Evolutionary conservation across 2,888 invertebrate species (phyloP).

Genomic region (Chloroclysta siterata): DNA sequence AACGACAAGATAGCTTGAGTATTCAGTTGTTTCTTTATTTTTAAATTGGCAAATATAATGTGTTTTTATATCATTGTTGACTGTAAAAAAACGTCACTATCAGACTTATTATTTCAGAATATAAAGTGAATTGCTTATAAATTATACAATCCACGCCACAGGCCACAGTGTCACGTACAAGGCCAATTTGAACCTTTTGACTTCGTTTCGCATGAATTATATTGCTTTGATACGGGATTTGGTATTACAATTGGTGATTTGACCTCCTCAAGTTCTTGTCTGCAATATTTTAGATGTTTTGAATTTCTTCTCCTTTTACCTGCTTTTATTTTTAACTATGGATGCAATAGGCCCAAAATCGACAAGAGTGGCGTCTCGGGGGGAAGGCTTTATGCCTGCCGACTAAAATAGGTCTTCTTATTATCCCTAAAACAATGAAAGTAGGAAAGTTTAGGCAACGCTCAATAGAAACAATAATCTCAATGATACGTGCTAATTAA

Average conservation of each 20-base stretch:
- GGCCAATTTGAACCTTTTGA: constrained; percentile 41
- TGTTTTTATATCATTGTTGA: background rate
- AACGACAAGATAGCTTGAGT: background rate
- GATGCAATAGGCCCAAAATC: no score
- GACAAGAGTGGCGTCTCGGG: no score
- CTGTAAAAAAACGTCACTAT: constrained; percentile 7
- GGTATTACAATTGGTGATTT: constrained; percentile 35
- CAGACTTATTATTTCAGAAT: constrained; percentile 19
- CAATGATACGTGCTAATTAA: constrained; percentile 28
- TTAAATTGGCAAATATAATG: background rate
- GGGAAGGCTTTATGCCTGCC: no score
- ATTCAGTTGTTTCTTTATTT: background rate
- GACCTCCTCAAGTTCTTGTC: constrained; percentile 18
- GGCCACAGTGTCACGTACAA: constrained; percentile 35
- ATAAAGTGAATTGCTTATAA: constrained; percentile 24
- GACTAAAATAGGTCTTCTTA: no score
- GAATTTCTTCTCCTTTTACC: constrained; percentile 7
- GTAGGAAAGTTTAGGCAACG: background rate
- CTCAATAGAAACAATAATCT: constrained; percentile 3
- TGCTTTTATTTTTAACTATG: background rate
- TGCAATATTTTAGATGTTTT: constrained; percentile 13
- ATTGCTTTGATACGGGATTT: constrained; percentile 23
- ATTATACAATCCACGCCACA: constrained; percentile 33
- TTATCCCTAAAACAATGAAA: no score
- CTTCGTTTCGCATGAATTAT: constrained; percentile 32